A percentile compares a stretch with the other conserved stretches of the same genome.
phyloP scores from a whole-genome alignment of 2,797 vertebrate genomes.

The Epinephelus malabaricus region DNA sequence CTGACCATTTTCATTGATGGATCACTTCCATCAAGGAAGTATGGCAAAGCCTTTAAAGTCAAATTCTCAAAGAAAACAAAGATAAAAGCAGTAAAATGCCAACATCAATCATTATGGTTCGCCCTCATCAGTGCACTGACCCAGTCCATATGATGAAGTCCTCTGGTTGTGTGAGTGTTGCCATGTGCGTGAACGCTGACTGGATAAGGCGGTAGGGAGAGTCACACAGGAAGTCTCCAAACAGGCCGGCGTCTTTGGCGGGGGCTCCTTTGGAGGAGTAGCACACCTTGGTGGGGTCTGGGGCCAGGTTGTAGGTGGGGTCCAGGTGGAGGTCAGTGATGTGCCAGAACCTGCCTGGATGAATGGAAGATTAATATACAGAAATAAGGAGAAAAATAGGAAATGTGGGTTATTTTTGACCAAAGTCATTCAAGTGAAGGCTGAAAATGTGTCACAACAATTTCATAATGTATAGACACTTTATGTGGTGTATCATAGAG shows the following conservation, averaged over 20 bases:
- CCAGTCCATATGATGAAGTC: constrained; percentile 98
- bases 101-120: not conserved
- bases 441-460: not conserved
- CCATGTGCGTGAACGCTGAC: constrained; percentile 93
- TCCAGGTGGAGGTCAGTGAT: constrained; percentile 97
- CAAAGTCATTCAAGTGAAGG: not conserved
- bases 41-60: not conserved
- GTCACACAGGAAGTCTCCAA: constrained; percentile 94
- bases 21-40: not conserved
- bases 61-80: not conserved
- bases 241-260: constrained; percentile 89
- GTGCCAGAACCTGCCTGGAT: constrained; percentile 95
- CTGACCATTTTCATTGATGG: not conserved
- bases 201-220: constrained; percentile 95
- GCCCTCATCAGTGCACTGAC: constrained; percentile 49
- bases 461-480: not conserved
- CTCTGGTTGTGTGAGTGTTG: constrained; percentile 81
- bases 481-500: not conserved
- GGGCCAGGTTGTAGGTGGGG: constrained; percentile 90
- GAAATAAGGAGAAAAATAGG: too few relatives aligned
- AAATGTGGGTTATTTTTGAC: not conserved
- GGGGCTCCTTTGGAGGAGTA: constrained; percentile 93
- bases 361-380: not conserved
- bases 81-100: not conserved
- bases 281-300: constrained; percentile 93